Evolutionary conservation across 2,888 invertebrate genomes (phyloP), one percentile per base, ranked within the genome.

Genomic region (Subacronicta megacephala): DNA sequence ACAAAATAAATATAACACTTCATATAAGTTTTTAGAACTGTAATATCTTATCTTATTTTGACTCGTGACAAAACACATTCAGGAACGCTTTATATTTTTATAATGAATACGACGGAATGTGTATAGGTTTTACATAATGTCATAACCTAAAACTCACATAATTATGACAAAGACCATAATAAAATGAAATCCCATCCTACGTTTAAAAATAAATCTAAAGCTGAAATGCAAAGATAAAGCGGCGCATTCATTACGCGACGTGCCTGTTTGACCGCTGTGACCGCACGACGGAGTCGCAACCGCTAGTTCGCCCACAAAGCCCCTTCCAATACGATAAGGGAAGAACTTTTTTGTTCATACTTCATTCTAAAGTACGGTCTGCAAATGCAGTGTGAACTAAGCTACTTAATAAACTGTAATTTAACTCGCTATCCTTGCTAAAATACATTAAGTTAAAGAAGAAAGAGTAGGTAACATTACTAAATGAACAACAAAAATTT

Each of bases 211-310:
- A 79, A 82, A 79, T 81, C 78, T 69, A 43, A n/a, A 44, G 70
- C 81, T 81, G 82, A 73, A 78, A 72, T 71, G 68, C 72, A 62
- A 62, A 63, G 82, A 82, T 81, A 81, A 79, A 77, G 64, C 61
- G 60, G 31, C 58, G 69, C 71, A 75, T 75, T 70, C 66, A 71
- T 76, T 72, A 75, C 64, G 54, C 43, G 56, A 53, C 63, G 50
- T 33, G 45, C 55, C 51, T 52, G 66, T 64, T 65, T 66, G 64
- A 69, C 62, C 57, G 15, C 40, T 33, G 56, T 42, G 31, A 38
- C 23, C 35, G 47, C 18, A 20, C 42, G 37, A 43, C 53, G 6
- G 23, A 17, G 15, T 44, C 47, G 31, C 33, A 17, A 36, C 65
- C 46, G 7, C 66, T 53, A 23, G 31, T 36, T 10, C 37, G 50